Evolutionary conservation across 2,797 vertebrate species (phyloP), one percentile per base, ranked within the genome.

Genomic region (Sebastes hubbsi): DNA sequence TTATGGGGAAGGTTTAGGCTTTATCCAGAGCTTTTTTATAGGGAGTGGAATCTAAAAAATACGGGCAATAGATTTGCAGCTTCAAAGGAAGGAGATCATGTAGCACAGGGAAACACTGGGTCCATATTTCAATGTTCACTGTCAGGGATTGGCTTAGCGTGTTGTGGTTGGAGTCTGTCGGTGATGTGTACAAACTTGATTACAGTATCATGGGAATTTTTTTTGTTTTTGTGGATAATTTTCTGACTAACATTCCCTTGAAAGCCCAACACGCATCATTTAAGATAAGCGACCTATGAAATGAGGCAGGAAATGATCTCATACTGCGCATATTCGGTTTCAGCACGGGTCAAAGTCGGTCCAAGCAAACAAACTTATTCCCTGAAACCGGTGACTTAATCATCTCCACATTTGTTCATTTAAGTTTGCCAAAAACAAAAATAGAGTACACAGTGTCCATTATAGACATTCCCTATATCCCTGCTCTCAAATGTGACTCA

Each of bases 241-340:
- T 62, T 82, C 67, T 70, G 65, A 77, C 78, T 76, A 46, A 65
- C 67, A 78, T 80, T 60, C 30, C 75, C 73, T 82, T 70, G 71
- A 72, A 84, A 86, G 75, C 58, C 62, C 58, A 79, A 59, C 62
- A 60, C 62, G 77, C 79, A 73, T 84, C 68, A 83, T 60, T 74
- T 73, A 70, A 77, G 88, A 72, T 79, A 77, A 87, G 73, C 68
- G 88, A 92, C 72, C 88, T 75, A 30, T 91, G 84, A 90, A 90
- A 90, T 82, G 76, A 87, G 72, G 59, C 80, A 65, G 88, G 87
- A 91, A 90, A 90, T 93, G 90, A 92, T 87, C 84, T 90, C 89
- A 90, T 77, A 20, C 38, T 5, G 38, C 32, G 34, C 65, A 3
- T 63, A 75, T 89, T 84, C 29, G 5, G 79, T 91, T 86, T 83